Evolutionary conservation across 2,113 vertebrate species (phyloP), one percentile per base, ranked within the genome.

Genomic region (Pangasianodon hypophthalmus): DNA sequence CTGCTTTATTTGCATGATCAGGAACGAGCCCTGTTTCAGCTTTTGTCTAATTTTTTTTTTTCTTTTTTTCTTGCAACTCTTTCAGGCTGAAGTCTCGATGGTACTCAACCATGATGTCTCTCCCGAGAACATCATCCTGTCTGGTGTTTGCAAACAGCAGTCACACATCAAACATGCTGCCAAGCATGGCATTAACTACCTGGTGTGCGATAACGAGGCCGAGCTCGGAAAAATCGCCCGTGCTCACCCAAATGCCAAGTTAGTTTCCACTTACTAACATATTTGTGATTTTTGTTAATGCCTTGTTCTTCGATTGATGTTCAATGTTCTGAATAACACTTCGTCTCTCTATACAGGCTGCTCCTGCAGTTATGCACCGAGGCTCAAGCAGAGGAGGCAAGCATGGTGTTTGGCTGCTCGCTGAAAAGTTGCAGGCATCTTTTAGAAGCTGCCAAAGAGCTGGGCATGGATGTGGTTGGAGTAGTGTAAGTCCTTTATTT

Each of bases 161-260:
- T 97, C 98, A 89, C 97, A 98, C 93, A 97, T 99, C 91, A 99
- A 98, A 93, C 96, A 98, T 58, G 98, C 98, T 81, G 98, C 97
- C 0, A 99, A 97, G 95, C 96, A 96, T 93, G 97, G 97, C 93
- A 94, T 99, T 91, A 96, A 97, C 91, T 94, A 97, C 93, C 96
- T 99, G 94, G 97, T 97, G 88, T 99, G 98, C 90, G 98, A 99
- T 93, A 99, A 91, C 89, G 97, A 98, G 91, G 94, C 93, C 1
- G 98, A 99, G 94, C 93, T 99, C 95, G 96, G 97, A 94, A 99
- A 99, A 95, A 98, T 99, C 91, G 96, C 97, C 92, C 97, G 97
- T 26, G 96, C 96, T 85, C 97, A 99, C 92, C 97, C 97, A 58
- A 95, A 95, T 90, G 98, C 98, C 80, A 98, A 97, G 98, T 99